Evolutionary conservation across 2,888 invertebrate species (phyloP).

Genomic region (Phorcus lineatus): DNA sequence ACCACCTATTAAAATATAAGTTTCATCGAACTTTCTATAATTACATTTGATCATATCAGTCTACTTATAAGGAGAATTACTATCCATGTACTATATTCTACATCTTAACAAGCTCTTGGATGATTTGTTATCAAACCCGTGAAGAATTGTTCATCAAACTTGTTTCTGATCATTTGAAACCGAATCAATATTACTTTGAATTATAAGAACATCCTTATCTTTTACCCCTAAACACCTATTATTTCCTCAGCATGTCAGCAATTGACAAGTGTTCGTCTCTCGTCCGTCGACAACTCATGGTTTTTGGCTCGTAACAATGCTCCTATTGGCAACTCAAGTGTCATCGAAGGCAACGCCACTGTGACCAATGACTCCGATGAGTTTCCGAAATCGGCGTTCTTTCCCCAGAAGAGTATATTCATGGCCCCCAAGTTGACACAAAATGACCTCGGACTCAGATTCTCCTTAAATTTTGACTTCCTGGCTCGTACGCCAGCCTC

Average conservation of each 20-base stretch:
- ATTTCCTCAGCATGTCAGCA: background rate
- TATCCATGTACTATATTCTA: no score
- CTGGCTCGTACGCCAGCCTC: background rate
- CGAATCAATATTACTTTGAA: no score
- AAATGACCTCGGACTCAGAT: slow-evolving; percentile 16
- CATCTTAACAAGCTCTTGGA: no score
- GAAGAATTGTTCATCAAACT: no score
- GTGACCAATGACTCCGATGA: background rate
- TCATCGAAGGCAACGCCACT: background rate
- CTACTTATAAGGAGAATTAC: no score
- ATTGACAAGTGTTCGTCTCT: background rate
- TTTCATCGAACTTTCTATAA: no score
- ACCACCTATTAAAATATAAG: no score
- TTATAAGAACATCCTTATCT: no score
- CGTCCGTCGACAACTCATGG: background rate
- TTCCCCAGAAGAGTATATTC: background rate
- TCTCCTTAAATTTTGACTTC: background rate
- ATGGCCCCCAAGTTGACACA: background rate
- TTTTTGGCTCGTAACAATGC: background rate
- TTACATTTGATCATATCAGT: no score
- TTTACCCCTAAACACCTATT: no score
- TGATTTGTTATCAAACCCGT: no score
- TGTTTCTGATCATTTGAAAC: background rate
- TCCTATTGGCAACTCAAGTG: background rate
- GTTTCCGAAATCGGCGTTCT: background rate